Evolutionary conservation across 1,140 invertebrate genomes (phyloP).

Genomic region (Hirudo medicinalis): DNA sequence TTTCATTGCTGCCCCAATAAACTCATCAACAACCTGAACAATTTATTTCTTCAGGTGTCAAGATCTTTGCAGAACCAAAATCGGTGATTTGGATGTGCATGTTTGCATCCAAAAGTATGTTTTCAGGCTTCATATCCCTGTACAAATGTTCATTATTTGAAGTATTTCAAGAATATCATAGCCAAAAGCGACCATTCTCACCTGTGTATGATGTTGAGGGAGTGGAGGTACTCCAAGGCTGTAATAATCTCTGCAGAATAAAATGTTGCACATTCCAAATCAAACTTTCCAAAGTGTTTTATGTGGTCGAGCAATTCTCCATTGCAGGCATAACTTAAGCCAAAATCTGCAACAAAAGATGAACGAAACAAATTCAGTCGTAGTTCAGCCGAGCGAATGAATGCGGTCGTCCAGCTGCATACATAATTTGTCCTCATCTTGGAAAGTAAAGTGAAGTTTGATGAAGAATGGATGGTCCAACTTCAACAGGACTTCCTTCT

Average conservation of each 20-base stretch:
- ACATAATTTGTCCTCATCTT: conserved; percentile 77
- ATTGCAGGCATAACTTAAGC: conserved; percentile 82
- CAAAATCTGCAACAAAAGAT: conserved; percentile 57
- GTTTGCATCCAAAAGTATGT: conserved; percentile 63
- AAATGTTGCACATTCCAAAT: conserved; percentile 73
- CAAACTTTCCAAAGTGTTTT: conserved; percentile 76
- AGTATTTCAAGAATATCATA: background rate
- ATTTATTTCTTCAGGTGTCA: conserved; percentile 28
- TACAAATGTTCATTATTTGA: background rate
- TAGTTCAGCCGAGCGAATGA: background rate
- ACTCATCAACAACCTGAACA: conserved; percentile 2
- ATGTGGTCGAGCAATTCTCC: conserved; percentile 84
- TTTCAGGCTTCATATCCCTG: conserved; percentile 49
- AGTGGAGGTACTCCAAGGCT: conserved; percentile 82
- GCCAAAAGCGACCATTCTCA: conserved; percentile 26
- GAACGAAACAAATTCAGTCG: background rate
- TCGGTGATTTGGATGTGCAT: conserved; percentile 95
- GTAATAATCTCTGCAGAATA: conserved; percentile 83
- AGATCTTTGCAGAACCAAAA: conserved; percentile 88
- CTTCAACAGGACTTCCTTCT: conserved; percentile 60
- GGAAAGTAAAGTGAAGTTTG: conserved; percentile 87
- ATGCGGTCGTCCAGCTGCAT: conserved; percentile 35
- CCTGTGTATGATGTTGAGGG: conserved; percentile 77
- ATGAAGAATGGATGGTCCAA: conserved; percentile 66
- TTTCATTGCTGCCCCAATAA: background rate